Evolutionary conservation across 2,797 vertebrate species (phyloP), one percentile per base, ranked within the genome.

Genomic region (Coreius guichenoti): DNA sequence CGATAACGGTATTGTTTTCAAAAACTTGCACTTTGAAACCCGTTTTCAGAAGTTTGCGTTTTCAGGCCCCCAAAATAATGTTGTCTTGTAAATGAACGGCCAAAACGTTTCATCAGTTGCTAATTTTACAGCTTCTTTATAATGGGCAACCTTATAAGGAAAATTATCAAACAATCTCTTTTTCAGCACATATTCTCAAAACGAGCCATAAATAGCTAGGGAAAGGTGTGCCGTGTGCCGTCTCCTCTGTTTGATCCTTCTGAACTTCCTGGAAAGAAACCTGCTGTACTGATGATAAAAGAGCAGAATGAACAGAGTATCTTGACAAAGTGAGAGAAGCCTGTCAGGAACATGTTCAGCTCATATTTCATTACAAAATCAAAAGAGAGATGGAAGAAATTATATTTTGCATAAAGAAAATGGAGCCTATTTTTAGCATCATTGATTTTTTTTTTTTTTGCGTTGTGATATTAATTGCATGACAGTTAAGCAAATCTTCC

Each of bases 181-280:
- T 80, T 68, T 26, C 31, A n/a, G 63, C 26, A 23, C 26, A 23
- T 9, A 26, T 80, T 68, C 13, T 51, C 17, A 23, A 80, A 80
- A n/a, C 29, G 26, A 80, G 78, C 79, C 79, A 54, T 36, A 80
- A 80, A 80, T 80, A 80, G 45, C 29, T 51, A n/a, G 47, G 45
- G 45, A 69, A 80, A 80, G 43, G 79, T 68, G 19, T 49, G 58
- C 61, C 43, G 29, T 49, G 61, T 80, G 78, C 78, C 12, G 19
- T 80, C 45, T 80, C 79, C 79, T 80, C 45, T 17, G 63, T 69
- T 80, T 69, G 79, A 80, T 69, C 63, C 45, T 54, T 54, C 63
- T 80, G 63, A 80, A 80, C 79, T 80, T 69, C 63, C 45, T 33
- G 79, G 63, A 69, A 80, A 80, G 63, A 54, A 80, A 69, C 63